Conservation (phyloP, 2,888 invertebrate species). For the Melitaea athalia region DNA sequence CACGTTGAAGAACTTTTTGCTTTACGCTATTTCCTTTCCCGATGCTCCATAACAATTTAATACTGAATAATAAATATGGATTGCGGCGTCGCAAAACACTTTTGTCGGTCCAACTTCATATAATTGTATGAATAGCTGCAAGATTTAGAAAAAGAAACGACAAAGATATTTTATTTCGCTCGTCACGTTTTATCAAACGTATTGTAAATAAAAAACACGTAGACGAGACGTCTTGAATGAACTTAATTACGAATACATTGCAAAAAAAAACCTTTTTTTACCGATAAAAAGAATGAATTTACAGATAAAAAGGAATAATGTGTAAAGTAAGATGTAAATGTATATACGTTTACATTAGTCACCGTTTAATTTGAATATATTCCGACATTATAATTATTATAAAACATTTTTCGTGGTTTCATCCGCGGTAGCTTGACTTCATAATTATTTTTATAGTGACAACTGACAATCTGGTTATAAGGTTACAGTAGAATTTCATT, state of each 20-base stretch:
- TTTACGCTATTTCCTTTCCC: constrained; percentile 40
- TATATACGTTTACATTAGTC: not conserved
- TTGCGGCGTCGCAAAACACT: constrained; percentile 48
- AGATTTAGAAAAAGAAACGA: constrained; percentile 40
- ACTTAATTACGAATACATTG: not conserved
- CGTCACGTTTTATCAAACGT: constrained; percentile 36
- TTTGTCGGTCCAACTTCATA: constrained; percentile 45
- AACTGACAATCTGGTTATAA: too few species aligned
- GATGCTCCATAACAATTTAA: constrained; percentile 41
- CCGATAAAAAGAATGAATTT: too few species aligned
- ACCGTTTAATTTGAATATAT: not conserved
- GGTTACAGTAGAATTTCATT: too few species aligned
- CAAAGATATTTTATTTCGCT: constrained; percentile 46
- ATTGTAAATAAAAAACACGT: constrained; percentile 18
- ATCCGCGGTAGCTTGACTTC: too few species aligned
- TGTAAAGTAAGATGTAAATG: not conserved
- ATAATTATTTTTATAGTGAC: too few species aligned
- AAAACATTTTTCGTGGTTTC: too few species aligned
- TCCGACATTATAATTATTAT: not conserved
- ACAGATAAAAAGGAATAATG: not conserved
- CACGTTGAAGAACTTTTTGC: constrained; percentile 44
- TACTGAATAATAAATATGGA: constrained; percentile 47
- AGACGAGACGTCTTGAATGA: not conserved
- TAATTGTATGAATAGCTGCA: constrained; percentile 30
- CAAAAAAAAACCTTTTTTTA: too few species aligned